A percentile compares a stretch with the other conserved stretches of the same genome.
phyloP scores from a whole-genome alignment of 2,888 invertebrate genomes.

The Cephus runcator region DNA sequence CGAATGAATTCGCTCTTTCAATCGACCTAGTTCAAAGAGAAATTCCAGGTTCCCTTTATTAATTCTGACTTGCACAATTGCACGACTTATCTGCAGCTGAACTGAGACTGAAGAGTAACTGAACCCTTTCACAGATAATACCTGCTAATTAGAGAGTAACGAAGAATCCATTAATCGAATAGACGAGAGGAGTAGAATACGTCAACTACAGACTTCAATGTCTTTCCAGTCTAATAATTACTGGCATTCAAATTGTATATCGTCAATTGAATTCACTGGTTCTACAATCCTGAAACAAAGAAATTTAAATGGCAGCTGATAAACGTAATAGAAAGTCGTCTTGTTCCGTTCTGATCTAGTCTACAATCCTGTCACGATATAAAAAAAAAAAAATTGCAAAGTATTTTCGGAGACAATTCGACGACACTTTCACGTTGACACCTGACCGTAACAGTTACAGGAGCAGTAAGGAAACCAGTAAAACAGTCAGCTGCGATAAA shows the following conservation, averaged over 20 bases:
- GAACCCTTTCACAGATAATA: not conserved
- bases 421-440: not conserved
- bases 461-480: conserved; percentile 11
- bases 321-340: not conserved
- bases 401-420: not conserved
- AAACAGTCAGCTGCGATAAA: conserved; percentile 16
- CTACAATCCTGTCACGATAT: not conserved
- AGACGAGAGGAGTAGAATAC: not conserved
- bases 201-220: not conserved
- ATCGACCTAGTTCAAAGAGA: not conserved
- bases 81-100: not conserved
- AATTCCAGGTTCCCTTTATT: not conserved
- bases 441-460: not conserved
- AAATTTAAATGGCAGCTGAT: not conserved
- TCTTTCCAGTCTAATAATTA: not conserved
- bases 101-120: not conserved
- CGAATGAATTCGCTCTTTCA: not conserved
- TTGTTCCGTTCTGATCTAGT: not conserved
- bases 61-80: not conserved
- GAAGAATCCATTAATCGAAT: not conserved
- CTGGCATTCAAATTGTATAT: not conserved
- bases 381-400: not conserved
- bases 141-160: not conserved
- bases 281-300: not conserved
- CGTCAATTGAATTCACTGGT: not conserved